A percentile compares a stretch with the other conserved stretches of the same genome.
These are phyloP conservation scores for Limnothrissa miodon DNA, from an alignment of 2,113 vertebrate genomes.

Conservation along the genomic window DNA sequence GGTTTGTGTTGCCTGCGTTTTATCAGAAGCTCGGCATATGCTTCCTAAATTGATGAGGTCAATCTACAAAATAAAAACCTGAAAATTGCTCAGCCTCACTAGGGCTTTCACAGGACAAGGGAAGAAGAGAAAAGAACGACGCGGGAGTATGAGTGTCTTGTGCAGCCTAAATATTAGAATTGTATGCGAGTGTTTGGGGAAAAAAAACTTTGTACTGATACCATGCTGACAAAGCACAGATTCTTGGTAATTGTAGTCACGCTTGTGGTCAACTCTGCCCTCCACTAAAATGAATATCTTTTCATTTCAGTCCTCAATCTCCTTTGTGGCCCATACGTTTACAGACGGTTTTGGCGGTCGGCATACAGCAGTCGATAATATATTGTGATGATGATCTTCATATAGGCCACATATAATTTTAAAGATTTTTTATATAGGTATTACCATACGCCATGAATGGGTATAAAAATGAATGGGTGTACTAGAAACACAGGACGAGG, in stretches of 20 bases:
- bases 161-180: slow-evolving; percentile 66
- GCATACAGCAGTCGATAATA: background rate
- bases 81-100: slow-evolving; percentile 66
- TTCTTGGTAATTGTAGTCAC: slow-evolving; percentile 70
- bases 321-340: slow-evolving; percentile 70
- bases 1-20: background rate
- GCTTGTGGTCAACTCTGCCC: slow-evolving; percentile 73
- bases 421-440: background rate
- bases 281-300: slow-evolving; percentile 80
- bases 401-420: slow-evolving; percentile 37
- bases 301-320: slow-evolving; percentile 80
- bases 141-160: slow-evolving; percentile 69
- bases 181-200: slow-evolving; percentile 65
- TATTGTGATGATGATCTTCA: background rate
- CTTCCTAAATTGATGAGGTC: slow-evolving; percentile 58
- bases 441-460: background rate
- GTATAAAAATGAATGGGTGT: background rate
- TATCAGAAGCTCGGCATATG: slow-evolving; percentile 56
- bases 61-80: slow-evolving; percentile 73
- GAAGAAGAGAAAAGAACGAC: slow-evolving; percentile 74
- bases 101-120: slow-evolving; percentile 74
- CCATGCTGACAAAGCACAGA: slow-evolving; percentile 72
- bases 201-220: slow-evolving; percentile 73
- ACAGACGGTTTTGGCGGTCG: background rate
- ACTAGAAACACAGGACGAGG: background rate